phyloP scores from a whole-genome alignment of 2,888 invertebrate species.

The Agrochola circellaris region DNA sequence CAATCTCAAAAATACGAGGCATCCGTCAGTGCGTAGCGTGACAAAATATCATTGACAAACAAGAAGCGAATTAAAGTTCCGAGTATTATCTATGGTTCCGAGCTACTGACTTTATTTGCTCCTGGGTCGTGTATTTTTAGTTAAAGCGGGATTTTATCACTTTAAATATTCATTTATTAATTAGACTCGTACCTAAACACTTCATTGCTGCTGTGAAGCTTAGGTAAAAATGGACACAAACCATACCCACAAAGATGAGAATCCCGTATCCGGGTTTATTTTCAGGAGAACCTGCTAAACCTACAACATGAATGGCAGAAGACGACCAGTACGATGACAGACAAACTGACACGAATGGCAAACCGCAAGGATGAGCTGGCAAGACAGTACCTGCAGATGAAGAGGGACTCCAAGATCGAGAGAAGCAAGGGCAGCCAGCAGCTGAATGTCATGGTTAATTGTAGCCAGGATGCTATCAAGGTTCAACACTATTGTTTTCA shows the following conservation, averaged over 20 bases:
- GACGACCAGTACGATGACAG: conserved; percentile 82
- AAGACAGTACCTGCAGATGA: conserved; percentile 87
- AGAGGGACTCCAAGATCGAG: conserved; percentile 88
- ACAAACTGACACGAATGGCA: conserved; percentile 86
- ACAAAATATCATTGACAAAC: conserved; percentile 11
- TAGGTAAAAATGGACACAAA: background rate
- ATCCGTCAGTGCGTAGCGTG: conserved; percentile 12
- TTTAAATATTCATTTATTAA: too few species aligned
- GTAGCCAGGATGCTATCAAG: conserved; percentile 91
- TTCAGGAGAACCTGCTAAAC: conserved; percentile 80
- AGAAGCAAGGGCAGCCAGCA: conserved; percentile 88
- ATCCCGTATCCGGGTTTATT: background rate
- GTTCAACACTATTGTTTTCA: conserved; percentile 70
- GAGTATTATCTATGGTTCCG: too few species aligned
- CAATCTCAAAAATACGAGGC: too few species aligned
- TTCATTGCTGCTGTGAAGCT: background rate
- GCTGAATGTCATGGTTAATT: conserved; percentile 91
- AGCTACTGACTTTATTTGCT: too few species aligned
- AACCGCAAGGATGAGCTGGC: conserved; percentile 87
- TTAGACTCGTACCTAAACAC: background rate
- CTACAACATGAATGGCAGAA: conserved; percentile 89
- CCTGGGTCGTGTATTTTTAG: too few species aligned
- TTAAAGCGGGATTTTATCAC: too few species aligned
- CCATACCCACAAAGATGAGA: background rate
- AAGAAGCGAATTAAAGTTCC: too few species aligned